Percentiles rank a stretch among this genome's conserved stretches.
Conservation (phyloP, 2,888 invertebrate genomes). For the Drosophila nr. perissopoda region DNA sequence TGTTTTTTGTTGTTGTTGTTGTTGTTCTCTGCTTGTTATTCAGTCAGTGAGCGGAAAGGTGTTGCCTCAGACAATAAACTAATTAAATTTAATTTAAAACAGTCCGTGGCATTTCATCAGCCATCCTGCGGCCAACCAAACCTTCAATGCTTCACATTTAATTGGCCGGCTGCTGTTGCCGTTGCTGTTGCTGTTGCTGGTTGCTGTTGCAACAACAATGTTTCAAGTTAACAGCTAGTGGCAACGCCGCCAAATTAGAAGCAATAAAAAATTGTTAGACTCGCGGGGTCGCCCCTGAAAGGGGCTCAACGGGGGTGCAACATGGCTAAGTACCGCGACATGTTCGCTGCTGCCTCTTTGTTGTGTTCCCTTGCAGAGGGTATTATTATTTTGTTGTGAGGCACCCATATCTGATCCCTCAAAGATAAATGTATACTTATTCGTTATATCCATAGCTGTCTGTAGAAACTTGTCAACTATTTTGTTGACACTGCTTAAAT, state of each 20-base stretch:
- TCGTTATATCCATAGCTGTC: not conserved
- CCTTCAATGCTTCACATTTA: conserved; percentile 49
- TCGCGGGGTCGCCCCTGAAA: conserved; percentile 9
- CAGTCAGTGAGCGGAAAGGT: conserved; percentile 52
- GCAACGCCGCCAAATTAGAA: conserved; percentile 62
- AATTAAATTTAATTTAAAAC: conserved; percentile 81
- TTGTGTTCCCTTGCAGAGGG: not conserved
- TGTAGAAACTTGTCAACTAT: not conserved
- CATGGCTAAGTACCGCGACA: conserved; percentile 60
- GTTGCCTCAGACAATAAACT: conserved; percentile 74
- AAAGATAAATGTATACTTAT: not conserved
- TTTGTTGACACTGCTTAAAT: not conserved
- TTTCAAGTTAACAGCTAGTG: conserved; percentile 59
- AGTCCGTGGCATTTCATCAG: conserved; percentile 66
- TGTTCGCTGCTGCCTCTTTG: conserved; percentile 38
- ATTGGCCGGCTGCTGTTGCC: conserved; percentile 53
- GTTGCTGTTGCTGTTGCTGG: conserved; percentile 23
- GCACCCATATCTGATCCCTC: not conserved
- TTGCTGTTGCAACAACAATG: conserved; percentile 43
- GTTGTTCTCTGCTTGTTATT: conserved; percentile 29
- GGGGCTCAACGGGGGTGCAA: conserved; percentile 13
- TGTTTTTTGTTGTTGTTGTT: conserved; percentile 6
- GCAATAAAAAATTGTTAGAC: conserved; percentile 66
- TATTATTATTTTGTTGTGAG: not conserved
- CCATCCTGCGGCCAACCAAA: conserved; percentile 40